phyloP scores from a whole-genome alignment of 2,113 vertebrate species.

The Pungitius pungitius region DNA sequence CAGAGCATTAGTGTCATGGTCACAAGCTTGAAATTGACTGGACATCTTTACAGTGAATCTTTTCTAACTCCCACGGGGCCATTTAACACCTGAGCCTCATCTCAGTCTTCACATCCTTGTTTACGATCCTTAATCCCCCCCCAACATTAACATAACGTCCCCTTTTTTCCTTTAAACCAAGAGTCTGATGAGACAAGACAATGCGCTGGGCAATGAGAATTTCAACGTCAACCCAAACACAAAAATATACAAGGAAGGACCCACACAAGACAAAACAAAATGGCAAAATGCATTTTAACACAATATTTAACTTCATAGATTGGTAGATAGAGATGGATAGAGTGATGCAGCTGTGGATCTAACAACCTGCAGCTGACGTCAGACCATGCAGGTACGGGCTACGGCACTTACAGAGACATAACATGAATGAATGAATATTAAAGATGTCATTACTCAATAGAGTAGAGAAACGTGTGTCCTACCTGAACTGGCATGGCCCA shows the following conservation, averaged over 20 bases:
- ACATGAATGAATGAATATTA: rapidly evolving
- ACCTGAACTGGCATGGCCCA: slow-evolving; percentile 99
- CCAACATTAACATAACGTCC: background rate
- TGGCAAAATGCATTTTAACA: background rate
- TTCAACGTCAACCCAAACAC: background rate
- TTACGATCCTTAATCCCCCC: background rate
- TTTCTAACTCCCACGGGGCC: slow-evolving; percentile 9
- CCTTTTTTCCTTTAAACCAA: background rate
- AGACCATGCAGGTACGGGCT: background rate
- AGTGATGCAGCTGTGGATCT: rapidly evolving
- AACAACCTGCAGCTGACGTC: background rate
- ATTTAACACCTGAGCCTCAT: background rate
- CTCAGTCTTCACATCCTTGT: slow-evolving; percentile 7
- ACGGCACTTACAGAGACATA: background rate
- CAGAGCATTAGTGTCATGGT: background rate
- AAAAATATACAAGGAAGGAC: background rate
- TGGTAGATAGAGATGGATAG: too few relatives aligned
- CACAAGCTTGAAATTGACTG: background rate
- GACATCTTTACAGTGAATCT: slow-evolving; percentile 6
- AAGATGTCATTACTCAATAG: background rate
- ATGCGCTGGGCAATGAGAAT: background rate
- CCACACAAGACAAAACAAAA: background rate
- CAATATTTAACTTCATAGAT: background rate
- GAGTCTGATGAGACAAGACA: slow-evolving; percentile 9
- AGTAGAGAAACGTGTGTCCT: slow-evolving; percentile 40